Conservation (phyloP, 2,888 invertebrate species). For the Glaucopsyche alexis region DNA sequence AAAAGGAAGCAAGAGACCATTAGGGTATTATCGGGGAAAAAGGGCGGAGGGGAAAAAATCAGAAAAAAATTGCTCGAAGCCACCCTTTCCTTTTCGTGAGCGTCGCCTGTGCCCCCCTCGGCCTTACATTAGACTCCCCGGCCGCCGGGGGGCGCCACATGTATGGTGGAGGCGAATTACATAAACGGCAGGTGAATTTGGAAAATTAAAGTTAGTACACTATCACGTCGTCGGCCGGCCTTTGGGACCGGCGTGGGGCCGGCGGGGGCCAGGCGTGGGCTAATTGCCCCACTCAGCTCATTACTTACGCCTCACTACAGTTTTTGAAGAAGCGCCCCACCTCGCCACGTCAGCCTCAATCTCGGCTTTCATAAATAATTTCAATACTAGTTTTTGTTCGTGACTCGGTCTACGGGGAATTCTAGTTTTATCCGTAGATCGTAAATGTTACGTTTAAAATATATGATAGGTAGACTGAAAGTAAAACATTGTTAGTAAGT, state of each 20-base stretch:
- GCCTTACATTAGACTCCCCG: conserved; percentile 66
- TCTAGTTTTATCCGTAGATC: background rate
- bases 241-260: conserved; percentile 40
- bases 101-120: conserved; percentile 65
- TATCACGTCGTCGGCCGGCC: conserved; percentile 50
- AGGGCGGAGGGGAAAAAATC: conserved; percentile 69
- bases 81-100: conserved; percentile 78
- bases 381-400: conserved; percentile 15
- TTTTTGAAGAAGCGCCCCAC: conserved; percentile 29
- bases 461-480: background rate
- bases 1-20: conserved; percentile 79
- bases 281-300: conserved; percentile 27
- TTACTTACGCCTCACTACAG: conserved; percentile 25
- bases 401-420: background rate
- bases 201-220: conserved; percentile 73
- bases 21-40: conserved; percentile 78
- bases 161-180: conserved; percentile 66
- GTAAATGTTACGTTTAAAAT: background rate
- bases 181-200: conserved; percentile 77
- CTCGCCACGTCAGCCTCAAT: conserved; percentile 15
- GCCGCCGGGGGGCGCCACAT: conserved; percentile 59
- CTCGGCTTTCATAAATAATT: conserved; percentile 9
- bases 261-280: conserved; percentile 35
- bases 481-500: background rate
- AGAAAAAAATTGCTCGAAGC: conserved; percentile 74